Evolutionary conservation across 2,113 vertebrate genomes (phyloP).

Genomic region (Amazona vittata): DNA sequence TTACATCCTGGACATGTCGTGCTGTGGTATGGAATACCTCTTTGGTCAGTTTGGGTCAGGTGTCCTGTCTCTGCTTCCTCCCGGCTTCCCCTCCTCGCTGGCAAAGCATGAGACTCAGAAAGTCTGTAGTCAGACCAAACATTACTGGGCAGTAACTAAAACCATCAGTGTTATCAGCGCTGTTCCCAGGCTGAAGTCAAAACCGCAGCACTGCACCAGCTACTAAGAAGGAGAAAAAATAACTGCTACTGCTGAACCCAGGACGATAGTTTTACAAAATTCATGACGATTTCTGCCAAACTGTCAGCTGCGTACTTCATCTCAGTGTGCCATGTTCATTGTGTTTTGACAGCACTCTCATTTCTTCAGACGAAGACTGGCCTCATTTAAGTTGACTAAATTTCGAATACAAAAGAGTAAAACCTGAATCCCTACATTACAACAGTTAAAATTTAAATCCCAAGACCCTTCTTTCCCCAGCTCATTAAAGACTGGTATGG

Average conservation of each 20-base stretch:
- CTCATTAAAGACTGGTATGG: rapidly evolving
- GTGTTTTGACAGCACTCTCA: background rate
- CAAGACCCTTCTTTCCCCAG: background rate
- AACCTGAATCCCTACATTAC: background rate
- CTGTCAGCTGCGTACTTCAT: background rate
- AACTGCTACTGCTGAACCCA: background rate
- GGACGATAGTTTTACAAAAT: background rate
- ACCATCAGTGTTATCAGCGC: no score
- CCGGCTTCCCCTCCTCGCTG: no score
- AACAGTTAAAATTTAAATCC: background rate
- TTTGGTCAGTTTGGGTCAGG: no score
- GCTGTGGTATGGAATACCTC: no score
- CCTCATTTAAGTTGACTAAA: background rate
- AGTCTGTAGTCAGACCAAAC: no score
- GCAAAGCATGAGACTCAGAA: no score
- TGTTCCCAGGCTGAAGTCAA: background rate
- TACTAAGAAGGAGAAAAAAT: background rate
- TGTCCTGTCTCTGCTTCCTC: no score
- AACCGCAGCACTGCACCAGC: background rate
- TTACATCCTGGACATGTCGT: no score
- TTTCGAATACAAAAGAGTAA: background rate
- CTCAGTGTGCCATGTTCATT: rapidly evolving
- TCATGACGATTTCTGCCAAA: background rate
- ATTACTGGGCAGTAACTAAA: no score
- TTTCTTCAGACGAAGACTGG: background rate